Base-by-base conservation (phyloP, 2,113 vertebrate genomes). In the Centrocercus urophasianus region DNA sequence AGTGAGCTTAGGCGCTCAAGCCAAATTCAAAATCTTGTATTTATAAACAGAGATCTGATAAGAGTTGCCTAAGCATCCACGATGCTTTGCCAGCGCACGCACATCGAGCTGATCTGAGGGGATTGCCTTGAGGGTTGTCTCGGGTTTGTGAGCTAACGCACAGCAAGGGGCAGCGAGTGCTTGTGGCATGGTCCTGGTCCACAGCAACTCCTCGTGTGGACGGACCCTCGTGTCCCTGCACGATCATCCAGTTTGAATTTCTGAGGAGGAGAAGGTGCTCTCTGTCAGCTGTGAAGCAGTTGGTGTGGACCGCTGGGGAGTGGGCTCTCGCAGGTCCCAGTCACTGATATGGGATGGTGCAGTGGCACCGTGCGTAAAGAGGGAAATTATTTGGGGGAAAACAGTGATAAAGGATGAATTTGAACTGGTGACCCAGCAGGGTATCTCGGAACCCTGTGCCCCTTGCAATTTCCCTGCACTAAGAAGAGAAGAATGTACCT, bases 11-110 rank as follows among this genome's bases (percentile, higher is more conserved):
- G 93, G 79, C 83, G 65, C 83, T 93, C 21, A 77, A 85, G 90
- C 95, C 91, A 96, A 90, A 80, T 83, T 78, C 64, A 74, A 86
- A 95, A 72, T 87, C 93, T 78, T 91, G 59, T 90, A 89, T 95
- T 96, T 97, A 92, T 95, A 96, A 96, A 95, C 94, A 88, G 56
- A 90, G 93, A 87, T 92, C 82, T 85, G 91, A 93, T 89, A 95
- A 93, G 75, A 79, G 88, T 87, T 92, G 93, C 80, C 59, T 91
- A 82, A 94, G 79, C 76, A 86, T 85, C 91, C 92, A 88, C 20
- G 70, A 83, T 78, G 80, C 83, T 93, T 88, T 88, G 94, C 94
- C 93, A 96, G 91, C 2, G 6, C 96, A 93, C 69, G 83, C 94
- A 97, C 43, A 1, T 65, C 2, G 6, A 70, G 86, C 48, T 27